Evolutionary conservation across 2,113 vertebrate genomes (phyloP).

Genomic region (Festucalex cinctus): DNA sequence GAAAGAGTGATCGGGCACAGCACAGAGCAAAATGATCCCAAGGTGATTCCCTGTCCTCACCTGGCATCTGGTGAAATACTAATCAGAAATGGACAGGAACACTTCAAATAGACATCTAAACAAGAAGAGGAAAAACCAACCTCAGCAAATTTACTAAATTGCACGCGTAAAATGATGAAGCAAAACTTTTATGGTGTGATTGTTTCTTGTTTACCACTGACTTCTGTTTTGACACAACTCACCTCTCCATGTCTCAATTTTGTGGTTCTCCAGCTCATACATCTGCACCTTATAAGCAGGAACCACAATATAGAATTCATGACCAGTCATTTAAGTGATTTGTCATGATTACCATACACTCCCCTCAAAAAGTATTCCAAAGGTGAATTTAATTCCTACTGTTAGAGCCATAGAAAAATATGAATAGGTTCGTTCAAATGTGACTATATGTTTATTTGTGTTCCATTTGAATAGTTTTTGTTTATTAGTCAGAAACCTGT

Average conservation of each 20-base stretch:
- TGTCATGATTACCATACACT: not conserved
- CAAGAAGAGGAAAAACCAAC: conserved; percentile 20
- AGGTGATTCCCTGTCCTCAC: conserved; percentile 54
- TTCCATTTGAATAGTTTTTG: too few species aligned
- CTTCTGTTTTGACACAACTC: conserved; percentile 47
- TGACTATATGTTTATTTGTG: too few species aligned
- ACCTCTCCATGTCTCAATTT: conserved; percentile 99
- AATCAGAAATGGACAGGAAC: conserved; percentile 81
- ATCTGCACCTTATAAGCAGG: conserved; percentile 86
- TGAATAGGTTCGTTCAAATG: too few species aligned
- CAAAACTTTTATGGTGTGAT: not conserved
- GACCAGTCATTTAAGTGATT: not conserved
- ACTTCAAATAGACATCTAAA: conserved; percentile 88
- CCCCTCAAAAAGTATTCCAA: not conserved
- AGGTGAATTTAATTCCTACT: not conserved
- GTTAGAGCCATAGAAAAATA: too few species aligned
- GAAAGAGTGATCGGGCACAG: too few species aligned
- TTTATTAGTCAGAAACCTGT: too few species aligned
- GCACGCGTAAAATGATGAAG: not conserved
- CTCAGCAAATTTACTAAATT: not conserved
- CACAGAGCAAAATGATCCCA: not conserved
- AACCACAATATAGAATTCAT: not conserved
- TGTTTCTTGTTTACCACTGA: not conserved
- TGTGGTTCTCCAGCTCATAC: conserved; percentile 91
- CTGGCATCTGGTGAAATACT: conserved; percentile 86